These are phyloP conservation scores for Macrobrachium nipponense DNA, from an alignment of 1,140 invertebrate genomes.

Conservation along the genomic window DNA sequence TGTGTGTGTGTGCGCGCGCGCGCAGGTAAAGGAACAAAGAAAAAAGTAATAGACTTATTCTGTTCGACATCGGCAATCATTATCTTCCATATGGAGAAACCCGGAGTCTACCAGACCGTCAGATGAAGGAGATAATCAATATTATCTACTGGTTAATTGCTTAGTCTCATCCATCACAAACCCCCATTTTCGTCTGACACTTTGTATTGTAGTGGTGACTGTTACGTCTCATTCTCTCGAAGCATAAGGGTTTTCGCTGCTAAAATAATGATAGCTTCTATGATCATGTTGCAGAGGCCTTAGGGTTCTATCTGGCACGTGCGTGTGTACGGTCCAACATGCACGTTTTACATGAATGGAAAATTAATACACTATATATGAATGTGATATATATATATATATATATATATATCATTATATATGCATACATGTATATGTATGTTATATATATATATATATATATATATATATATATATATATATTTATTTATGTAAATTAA, in stretches of 20 bases:
- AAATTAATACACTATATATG: neutral
- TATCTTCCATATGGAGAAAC: neutral
- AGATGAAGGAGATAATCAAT: too few relatives aligned
- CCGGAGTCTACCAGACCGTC: too few relatives aligned
- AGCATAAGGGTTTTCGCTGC: too few relatives aligned
- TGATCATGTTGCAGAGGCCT: neutral
- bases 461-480: too few relatives aligned
- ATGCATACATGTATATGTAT: too few relatives aligned
- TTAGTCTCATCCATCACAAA: too few relatives aligned
- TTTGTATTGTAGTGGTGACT: too few relatives aligned
- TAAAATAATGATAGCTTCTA: neutral
- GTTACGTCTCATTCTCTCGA: too few relatives aligned
- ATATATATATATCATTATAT: neutral
- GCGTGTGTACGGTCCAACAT: neutral
- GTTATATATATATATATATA: too few relatives aligned
- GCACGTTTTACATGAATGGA: neutral
- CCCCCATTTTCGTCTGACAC: too few relatives aligned
- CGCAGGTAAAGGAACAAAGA: neutral
- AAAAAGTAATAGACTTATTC: neutral
- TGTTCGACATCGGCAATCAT: neutral
- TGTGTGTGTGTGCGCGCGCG: neutral
- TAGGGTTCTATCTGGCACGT: neutral
- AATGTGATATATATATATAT: neutral
- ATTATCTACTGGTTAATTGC: too few relatives aligned
- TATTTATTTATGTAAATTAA: too few relatives aligned